Conservation (phyloP, 2,113 vertebrate genomes). For the Protobothrops flavoviridis region DNA sequence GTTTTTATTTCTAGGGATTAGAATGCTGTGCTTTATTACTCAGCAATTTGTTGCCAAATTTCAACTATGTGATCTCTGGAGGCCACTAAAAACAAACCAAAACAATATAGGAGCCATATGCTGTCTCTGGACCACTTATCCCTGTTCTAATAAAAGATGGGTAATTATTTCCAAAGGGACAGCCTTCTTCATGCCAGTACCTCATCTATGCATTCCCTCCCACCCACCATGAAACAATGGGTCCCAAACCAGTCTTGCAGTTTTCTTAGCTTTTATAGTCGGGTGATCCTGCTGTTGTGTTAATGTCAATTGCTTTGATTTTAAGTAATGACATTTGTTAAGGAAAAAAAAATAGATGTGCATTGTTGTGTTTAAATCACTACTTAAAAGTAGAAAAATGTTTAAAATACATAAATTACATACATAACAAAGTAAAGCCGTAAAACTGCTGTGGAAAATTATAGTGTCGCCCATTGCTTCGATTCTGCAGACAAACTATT, state of each 20-base stretch:
- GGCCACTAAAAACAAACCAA: not conserved
- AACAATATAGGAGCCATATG: not conserved
- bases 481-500: not conserved
- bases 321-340: not conserved
- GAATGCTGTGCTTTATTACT: not conserved
- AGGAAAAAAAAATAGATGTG: not conserved
- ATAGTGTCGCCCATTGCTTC: not conserved
- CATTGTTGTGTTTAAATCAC: not conserved
- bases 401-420: not conserved
- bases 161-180: not conserved
- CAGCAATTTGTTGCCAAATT: not conserved
- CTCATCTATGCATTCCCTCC: not conserved
- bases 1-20: not conserved
- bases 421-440: not conserved
- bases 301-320: not conserved
- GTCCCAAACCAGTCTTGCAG: not conserved
- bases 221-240: not conserved
- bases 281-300: not conserved
- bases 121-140: not conserved
- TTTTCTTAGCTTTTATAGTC: not conserved
- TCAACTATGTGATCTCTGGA: not conserved
- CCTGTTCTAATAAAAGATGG: not conserved
- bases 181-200: not conserved
- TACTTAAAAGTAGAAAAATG: not conserved
- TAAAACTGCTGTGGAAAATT: not conserved